Percentiles rank a stretch among this genome's conserved stretches.
These are phyloP conservation scores for Dryobota labecula DNA, from an alignment of 2,888 invertebrate species.

Conservation along the genomic window DNA sequence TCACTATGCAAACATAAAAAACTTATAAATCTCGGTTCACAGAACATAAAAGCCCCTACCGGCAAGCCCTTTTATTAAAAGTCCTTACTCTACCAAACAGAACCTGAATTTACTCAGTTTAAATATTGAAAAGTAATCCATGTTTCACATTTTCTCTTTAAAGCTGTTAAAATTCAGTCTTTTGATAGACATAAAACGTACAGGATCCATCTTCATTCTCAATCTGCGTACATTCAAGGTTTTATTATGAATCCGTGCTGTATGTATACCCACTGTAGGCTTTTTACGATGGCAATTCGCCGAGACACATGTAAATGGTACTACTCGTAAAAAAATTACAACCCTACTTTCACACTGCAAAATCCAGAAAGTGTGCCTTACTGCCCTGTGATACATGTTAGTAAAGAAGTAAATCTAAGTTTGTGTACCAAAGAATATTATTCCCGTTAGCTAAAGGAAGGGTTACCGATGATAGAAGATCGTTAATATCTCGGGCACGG, in stretches of 20 bases:
- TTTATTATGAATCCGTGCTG: slow-evolving; percentile 71
- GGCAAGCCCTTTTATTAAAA: slow-evolving; percentile 33
- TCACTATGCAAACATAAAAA: slow-evolving; percentile 43
- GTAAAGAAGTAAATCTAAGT: not conserved
- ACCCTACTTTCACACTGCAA: not conserved
- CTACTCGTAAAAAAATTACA: slow-evolving; percentile 62
- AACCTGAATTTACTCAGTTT: slow-evolving; percentile 25
- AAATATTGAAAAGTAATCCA: slow-evolving; percentile 48
- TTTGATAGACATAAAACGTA: slow-evolving; percentile 61
- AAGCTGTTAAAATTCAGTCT: slow-evolving; percentile 60
- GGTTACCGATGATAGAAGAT: slow-evolving; percentile 63
- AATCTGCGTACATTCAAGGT: slow-evolving; percentile 65
- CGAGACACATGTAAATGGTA: slow-evolving; percentile 69
- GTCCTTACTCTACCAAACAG: slow-evolving; percentile 2
- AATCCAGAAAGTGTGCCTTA: slow-evolving; percentile 20
- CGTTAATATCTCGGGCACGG: slow-evolving; percentile 63
- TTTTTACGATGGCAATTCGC: slow-evolving; percentile 69
- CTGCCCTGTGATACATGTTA: slow-evolving; percentile 12
- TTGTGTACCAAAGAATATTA: slow-evolving; percentile 58
- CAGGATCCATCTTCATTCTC: slow-evolving; percentile 61
- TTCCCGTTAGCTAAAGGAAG: slow-evolving; percentile 64
- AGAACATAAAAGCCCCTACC: slow-evolving; percentile 25
- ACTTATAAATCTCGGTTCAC: slow-evolving; percentile 46
- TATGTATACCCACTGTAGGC: slow-evolving; percentile 64
- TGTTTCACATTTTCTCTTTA: slow-evolving; percentile 56